Evolutionary conservation across 2,113 vertebrate genomes (phyloP), one percentile per base, ranked within the genome.

Genomic region (Phaethornis superciliosus): DNA sequence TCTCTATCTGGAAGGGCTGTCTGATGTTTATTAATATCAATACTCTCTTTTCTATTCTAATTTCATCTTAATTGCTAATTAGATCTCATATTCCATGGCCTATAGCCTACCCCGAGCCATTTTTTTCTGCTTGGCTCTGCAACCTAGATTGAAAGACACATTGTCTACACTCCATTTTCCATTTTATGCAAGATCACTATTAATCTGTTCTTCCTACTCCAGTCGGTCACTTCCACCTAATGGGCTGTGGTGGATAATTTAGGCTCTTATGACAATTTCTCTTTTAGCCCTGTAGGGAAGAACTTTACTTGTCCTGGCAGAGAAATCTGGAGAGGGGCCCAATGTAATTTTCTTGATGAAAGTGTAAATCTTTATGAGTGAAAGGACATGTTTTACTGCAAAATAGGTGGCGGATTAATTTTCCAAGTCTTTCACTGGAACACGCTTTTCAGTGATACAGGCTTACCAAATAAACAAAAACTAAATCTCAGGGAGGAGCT

Each of bases 391-490:
- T 90, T 91, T 88, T 94, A 81, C 68, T n/a, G 33, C 78, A 88
- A 88, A 95, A 65, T 69, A 88, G 74, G 67, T 60, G 74, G 62
- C 93, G 71, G 81, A 94, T 82, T 94, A 89, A 94, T 94, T 95
- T 96, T 92, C 13, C 0, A 22, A 94, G 22, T 68, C 55, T 85
- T 94, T 94, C 83, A 89, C 40, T 85, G 89, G 82, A 94, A 93
- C 63, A 58, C 89, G 68, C 32, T 89, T 94, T 96, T 88, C 77
- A 89, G 89, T 94, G 63, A 90, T 35, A 81, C 13, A 68, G 15
- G 54, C 52, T 94, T 96, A 80, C 96, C 81, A 95, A 95, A 96
- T 77, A 96, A 96, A 94, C 52, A 93, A 92, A 67, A 93, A 69
- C 76, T 90, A 85, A 96, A 80, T 90, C 88, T 96, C 74, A 67